Evolutionary conservation across 2,113 vertebrate species (phyloP).

Genomic region (Phrynocephalus versicolor): DNA sequence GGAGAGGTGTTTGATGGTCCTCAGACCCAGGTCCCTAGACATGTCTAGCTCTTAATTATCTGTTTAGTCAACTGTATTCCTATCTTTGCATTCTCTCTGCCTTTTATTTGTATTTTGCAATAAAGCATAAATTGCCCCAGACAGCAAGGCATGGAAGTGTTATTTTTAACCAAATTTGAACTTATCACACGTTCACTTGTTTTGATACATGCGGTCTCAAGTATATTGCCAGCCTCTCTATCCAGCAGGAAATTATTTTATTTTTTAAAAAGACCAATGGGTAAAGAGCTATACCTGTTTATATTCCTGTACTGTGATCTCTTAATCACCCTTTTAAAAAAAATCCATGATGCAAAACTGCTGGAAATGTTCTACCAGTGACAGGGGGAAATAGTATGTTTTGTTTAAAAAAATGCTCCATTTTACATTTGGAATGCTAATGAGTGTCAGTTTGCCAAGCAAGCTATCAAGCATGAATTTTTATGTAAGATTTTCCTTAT

Average conservation of each 20-base stretch:
- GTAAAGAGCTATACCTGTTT: slow-evolving; percentile 34
- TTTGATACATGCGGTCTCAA: slow-evolving; percentile 17
- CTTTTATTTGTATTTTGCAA: too few species aligned
- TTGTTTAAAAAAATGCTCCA: not conserved
- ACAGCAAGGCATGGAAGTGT: too few species aligned
- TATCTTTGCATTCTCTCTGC: too few species aligned
- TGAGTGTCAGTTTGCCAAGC: not conserved
- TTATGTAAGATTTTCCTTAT: not conserved
- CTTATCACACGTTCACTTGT: too few species aligned
- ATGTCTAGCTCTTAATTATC: too few species aligned
- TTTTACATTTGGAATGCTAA: slow-evolving; percentile 8
- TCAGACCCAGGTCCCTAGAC: too few species aligned
- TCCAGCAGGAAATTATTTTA: slow-evolving; percentile 14
- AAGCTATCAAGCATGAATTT: not conserved
- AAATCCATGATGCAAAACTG: slow-evolving; percentile 3
- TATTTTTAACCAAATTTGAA: too few species aligned
- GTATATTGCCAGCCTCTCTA: slow-evolving; percentile 25
- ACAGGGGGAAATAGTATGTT: slow-evolving; percentile 11
- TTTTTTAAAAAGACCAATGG: slow-evolving; percentile 3
- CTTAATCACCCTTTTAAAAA: slow-evolving; percentile 8
- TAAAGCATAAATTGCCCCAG: too few species aligned
- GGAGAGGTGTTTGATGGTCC: too few species aligned
- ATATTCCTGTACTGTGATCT: slow-evolving; percentile 14
- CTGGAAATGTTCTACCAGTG: slow-evolving; percentile 36
- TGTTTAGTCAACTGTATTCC: too few species aligned